Evolutionary conservation across 2,113 vertebrate genomes (phyloP).

Genomic region (Cynoglossus semilaevis): DNA sequence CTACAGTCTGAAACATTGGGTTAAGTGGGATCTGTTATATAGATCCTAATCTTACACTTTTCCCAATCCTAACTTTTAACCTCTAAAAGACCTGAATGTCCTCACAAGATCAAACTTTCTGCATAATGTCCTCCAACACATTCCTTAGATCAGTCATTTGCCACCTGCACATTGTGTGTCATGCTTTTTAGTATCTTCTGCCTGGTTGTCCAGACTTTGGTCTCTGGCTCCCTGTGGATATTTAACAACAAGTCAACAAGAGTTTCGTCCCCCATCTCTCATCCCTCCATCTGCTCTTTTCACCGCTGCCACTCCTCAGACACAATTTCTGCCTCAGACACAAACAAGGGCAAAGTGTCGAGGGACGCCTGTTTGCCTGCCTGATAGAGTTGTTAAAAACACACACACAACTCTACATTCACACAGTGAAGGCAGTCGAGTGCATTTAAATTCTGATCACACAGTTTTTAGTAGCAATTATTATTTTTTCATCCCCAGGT

Average conservation of each 20-base stretch:
- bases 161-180: constrained; percentile 31
- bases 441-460: constrained; percentile 31
- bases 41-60: no score
- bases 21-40: no score
- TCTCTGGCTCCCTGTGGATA: constrained; percentile 42
- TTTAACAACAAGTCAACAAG: constrained; percentile 45
- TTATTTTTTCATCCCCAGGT: background rate
- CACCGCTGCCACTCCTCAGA: constrained; percentile 25
- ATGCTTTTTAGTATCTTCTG: constrained; percentile 41
- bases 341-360: constrained; percentile 32
- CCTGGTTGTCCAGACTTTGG: constrained; percentile 31
- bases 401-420: background rate
- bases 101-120: no score
- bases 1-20: no score
- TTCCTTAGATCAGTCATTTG: constrained; percentile 2
- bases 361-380: constrained; percentile 7
- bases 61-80: no score
- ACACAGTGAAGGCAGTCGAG: background rate
- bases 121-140: no score
- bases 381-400: constrained; percentile 23
- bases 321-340: constrained; percentile 9
- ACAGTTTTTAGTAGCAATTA: no score
- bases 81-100: no score
- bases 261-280: constrained; percentile 21
- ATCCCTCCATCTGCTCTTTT: constrained; percentile 27